phyloP scores from a whole-genome alignment of 2,888 invertebrate species.

The Melitaea athalia region DNA sequence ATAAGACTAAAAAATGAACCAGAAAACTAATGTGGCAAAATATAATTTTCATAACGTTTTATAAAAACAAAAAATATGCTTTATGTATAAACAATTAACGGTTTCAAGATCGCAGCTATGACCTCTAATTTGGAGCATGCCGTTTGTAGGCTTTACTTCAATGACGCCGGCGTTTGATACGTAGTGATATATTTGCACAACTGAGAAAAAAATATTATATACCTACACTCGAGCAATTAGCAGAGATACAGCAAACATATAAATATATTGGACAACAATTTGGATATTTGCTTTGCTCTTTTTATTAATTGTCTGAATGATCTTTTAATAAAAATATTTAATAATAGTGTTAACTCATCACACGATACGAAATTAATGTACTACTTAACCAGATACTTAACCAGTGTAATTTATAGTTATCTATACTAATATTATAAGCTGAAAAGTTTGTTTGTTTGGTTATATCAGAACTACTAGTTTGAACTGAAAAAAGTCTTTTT shows the following conservation, averaged over 20 bases:
- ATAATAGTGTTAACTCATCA: no score
- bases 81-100: conserved; percentile 25
- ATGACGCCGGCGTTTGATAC: conserved; percentile 3
- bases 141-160: conserved; percentile 15
- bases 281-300: not conserved
- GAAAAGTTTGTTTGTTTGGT: no score
- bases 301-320: not conserved
- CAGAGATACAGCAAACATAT: not conserved
- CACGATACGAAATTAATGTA: no score
- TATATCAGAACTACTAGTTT: no score
- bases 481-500: no score
- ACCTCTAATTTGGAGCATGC: conserved; percentile 23
- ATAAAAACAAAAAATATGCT: not conserved
- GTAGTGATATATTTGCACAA: conserved; percentile 2
- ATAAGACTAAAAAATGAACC: no score
- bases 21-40: no score
- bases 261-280: not conserved
- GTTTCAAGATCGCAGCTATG: conserved; percentile 22
- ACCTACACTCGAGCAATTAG: not conserved
- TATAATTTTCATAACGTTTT: no score
- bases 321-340: no score
- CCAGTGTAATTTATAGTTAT: no score
- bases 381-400: no score
- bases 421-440: no score
- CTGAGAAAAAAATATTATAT: conserved; percentile 7